Evolutionary conservation across 2,797 vertebrate species (phyloP), one percentile per base, ranked within the genome.

Genomic region (Peromyscus attwateri): DNA sequence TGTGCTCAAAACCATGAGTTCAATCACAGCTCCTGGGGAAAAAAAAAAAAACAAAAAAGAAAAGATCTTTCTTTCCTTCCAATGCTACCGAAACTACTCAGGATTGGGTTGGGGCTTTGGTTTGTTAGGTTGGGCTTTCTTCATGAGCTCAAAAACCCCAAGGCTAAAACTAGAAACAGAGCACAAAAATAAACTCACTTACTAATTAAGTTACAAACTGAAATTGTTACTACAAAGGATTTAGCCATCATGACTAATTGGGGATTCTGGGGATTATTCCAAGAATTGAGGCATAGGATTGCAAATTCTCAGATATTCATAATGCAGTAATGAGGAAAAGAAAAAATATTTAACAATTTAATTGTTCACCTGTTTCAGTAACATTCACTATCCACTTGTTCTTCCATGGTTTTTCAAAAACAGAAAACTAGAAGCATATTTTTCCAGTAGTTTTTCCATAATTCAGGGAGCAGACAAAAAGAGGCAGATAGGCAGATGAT

Each of bases 171-270:
- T 55, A 88, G 66, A 89, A 25, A 84, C 31, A 77, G 46, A 89
- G 1, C 13, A 73, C 2, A 92, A 40, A 91, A 70, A 71, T 92
- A 87, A 85, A 49, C 46, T 93, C 62, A 87, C 17, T 96, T 91
- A 85, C 87, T 95, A 95, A 95, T 88, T 88, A 85, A 95, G 89
- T 91, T 96, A 84, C 73, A 92, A 73, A 94, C 16, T 94, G 14
- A 96, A 97, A 89, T 95, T 71, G 77, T 82, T 85, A 94, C 40
- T 89, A 92, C 66, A 92, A 94, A 95, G 90, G 73, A 95, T 77
- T 95, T 94, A 94, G 46, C 23, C 14, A 81, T n/a, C n/a, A 64
- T 92, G 62, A 92, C 96, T 95, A 97, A 92, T 13, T 55, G 85
- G 23, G 12, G 12, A 96, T 96, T 96, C 43, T 73, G 88, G 27